phyloP scores from a whole-genome alignment of 2,113 vertebrate species.

The Solea solea region DNA sequence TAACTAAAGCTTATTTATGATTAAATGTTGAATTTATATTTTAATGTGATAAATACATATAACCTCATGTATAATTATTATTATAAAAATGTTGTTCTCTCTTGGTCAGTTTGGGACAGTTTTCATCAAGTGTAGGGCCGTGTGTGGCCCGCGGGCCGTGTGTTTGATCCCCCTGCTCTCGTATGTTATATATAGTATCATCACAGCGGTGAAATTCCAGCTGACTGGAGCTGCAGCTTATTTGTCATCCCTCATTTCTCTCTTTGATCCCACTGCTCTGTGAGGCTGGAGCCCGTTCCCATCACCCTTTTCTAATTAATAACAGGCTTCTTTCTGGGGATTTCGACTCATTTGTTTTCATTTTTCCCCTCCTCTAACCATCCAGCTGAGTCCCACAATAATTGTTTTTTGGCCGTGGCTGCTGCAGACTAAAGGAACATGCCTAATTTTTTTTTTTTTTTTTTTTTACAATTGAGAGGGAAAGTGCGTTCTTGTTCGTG shows the following conservation, averaged over 20 bases:
- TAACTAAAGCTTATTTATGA: no score
- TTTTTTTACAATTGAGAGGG: neutral
- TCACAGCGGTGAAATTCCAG: no score
- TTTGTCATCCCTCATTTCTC: constrained; percentile 77
- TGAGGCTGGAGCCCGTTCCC: constrained; percentile 77
- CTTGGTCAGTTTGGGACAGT: no score
- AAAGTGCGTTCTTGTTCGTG: constrained; percentile 11
- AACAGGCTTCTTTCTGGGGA: constrained; percentile 81
- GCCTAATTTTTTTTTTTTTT: constrained; percentile 31
- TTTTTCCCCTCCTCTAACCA: constrained; percentile 76
- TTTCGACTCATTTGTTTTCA: constrained; percentile 69
- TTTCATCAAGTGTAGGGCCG: no score
- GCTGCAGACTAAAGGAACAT: constrained; percentile 40
- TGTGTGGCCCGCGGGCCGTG: no score
- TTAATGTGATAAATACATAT: no score
- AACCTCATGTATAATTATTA: no score
- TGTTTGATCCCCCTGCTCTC: no score
- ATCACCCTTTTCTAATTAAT: constrained; percentile 84
- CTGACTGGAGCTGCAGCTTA: constrained; percentile 38
- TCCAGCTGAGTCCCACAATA: constrained; percentile 76
- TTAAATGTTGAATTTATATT: no score
- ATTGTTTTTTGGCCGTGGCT: constrained; percentile 74
- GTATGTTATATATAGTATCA: no score
- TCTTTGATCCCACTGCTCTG: constrained; percentile 81
- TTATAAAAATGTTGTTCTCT: no score